Percentiles rank a stretch among this genome's conserved stretches.
Evolutionary conservation across 1,140 invertebrate species (phyloP).

Genomic region (Lepidurus apus): DNA sequence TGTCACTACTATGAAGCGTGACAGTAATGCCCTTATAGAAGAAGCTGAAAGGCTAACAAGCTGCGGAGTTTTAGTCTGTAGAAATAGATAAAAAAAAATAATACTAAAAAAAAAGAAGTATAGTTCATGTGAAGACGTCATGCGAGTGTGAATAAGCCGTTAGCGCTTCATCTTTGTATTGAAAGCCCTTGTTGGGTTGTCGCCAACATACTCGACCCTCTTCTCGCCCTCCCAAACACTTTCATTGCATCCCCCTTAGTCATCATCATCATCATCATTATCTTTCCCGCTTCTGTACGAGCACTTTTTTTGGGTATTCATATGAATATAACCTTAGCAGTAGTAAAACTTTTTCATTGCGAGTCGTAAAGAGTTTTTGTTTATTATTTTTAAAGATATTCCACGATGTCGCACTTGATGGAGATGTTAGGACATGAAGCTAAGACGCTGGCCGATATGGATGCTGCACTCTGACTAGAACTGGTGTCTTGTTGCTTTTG

Average conservation of each 20-base stretch:
- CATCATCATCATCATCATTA: not conserved
- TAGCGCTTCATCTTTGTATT: slow-evolving; percentile 15
- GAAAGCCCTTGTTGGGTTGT: slow-evolving; percentile 18
- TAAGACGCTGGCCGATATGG: slow-evolving; percentile 42
- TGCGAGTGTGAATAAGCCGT: not conserved
- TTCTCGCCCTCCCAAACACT: not conserved
- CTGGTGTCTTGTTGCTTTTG: slow-evolving; percentile 33
- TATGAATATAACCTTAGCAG: not conserved
- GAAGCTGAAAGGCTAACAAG: not conserved
- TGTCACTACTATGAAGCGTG: not conserved
- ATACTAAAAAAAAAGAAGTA: not conserved
- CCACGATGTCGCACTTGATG: slow-evolving; percentile 91
- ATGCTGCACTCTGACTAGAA: slow-evolving; percentile 30
- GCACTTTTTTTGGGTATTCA: too few species aligned
- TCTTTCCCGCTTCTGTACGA: not conserved
- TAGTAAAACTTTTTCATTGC: not conserved
- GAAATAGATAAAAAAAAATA: not conserved
- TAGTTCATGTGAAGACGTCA: not conserved
- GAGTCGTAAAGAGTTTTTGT: not conserved
- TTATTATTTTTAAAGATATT: slow-evolving; percentile 65
- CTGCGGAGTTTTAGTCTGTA: not conserved
- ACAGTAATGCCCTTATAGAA: not conserved
- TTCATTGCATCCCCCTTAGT: not conserved
- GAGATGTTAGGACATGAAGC: slow-evolving; percentile 88
- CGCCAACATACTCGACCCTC: not conserved